Conservation (phyloP, 2,113 vertebrate genomes). For the Ciconia maguari region DNA sequence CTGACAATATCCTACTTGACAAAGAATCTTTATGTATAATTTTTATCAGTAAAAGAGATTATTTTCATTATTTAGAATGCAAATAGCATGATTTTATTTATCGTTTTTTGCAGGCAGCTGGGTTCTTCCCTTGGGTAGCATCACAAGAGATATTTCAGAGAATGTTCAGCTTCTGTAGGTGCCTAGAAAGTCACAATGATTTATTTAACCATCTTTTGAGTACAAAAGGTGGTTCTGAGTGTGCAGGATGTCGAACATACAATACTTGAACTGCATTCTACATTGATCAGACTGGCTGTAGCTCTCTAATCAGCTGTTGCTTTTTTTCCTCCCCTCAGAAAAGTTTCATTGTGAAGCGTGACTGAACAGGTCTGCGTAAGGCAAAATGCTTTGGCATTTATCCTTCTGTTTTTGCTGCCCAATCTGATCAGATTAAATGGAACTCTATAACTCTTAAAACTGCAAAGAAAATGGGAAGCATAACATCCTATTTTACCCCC, state of each 20-base stretch:
- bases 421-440: not conserved
- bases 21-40: not conserved
- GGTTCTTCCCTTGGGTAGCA: not conserved
- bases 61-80: not conserved
- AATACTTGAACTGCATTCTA: not conserved
- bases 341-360: not conserved
- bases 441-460: constrained; percentile 1
- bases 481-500: not conserved
- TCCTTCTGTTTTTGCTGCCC: not conserved
- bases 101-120: not conserved
- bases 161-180: not conserved
- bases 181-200: not conserved
- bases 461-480: not conserved
- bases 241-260: not conserved
- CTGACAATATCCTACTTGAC: not conserved
- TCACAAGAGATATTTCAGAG: not conserved
- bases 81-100: not conserved
- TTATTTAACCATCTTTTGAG: not conserved
- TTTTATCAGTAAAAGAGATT: not conserved
- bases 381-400: not conserved
- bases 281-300: not conserved
- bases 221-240: not conserved
- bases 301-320: not conserved
- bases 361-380: not conserved
- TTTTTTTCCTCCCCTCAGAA: not conserved